These are phyloP conservation scores for Cactoblastis cactorum DNA, from an alignment of 2,888 invertebrate species.

Conservation along the genomic window DNA sequence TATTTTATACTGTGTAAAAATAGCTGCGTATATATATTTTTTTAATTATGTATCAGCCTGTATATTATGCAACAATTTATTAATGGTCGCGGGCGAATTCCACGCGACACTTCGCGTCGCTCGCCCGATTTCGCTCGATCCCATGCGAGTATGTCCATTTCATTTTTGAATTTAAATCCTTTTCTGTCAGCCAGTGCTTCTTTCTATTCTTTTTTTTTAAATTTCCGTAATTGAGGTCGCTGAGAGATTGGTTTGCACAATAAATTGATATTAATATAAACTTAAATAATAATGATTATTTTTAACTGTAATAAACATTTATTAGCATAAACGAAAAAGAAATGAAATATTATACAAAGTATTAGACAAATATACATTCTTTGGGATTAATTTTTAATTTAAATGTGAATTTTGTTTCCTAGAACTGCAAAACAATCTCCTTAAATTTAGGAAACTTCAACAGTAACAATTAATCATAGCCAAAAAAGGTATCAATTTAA, in stretches of 20 bases:
- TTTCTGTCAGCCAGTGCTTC: constrained; percentile 10
- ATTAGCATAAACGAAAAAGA: no score
- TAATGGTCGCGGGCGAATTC: constrained; percentile 55
- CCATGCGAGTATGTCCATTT: constrained; percentile 13
- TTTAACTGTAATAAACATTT: no score
- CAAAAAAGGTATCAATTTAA: constrained; percentile 7
- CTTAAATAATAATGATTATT: no score
- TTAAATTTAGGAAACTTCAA: background rate
- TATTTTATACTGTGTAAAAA: no score
- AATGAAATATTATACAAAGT: no score
- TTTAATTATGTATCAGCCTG: constrained; percentile 16
- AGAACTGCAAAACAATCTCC: no score
- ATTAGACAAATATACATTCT: no score
- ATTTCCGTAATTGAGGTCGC: no score
- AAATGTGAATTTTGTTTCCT: no score
- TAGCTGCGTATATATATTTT: background rate
- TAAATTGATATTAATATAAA: no score
- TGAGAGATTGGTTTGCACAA: no score
- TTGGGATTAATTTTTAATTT: no score
- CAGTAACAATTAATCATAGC: constrained; percentile 11
- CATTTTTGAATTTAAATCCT: constrained; percentile 12
- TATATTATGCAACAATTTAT: constrained; percentile 47
- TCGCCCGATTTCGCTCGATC: constrained; percentile 32
- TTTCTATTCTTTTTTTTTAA: background rate
- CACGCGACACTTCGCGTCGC: constrained; percentile 54